These are phyloP conservation scores for Augochlorella aurata DNA, from an alignment of 2,888 invertebrate genomes.

Conservation along the genomic window DNA sequence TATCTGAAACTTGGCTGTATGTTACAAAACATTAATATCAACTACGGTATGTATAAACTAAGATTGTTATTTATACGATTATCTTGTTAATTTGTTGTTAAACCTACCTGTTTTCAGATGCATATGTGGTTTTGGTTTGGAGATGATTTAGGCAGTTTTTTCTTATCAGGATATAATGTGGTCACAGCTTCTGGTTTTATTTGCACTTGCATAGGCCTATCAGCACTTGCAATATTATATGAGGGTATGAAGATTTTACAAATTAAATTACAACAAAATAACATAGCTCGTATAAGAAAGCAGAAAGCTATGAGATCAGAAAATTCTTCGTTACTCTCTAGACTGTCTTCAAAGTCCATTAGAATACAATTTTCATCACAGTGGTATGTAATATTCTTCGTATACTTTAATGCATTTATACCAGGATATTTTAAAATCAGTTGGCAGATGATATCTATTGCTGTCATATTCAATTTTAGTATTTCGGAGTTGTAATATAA, in stretches of 20 bases:
- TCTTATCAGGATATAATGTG: conserved; percentile 86
- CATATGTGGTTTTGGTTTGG: conserved; percentile 88
- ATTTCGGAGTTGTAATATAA: not conserved
- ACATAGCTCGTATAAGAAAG: conserved; percentile 76
- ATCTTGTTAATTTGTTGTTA: not conserved
- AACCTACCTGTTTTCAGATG: conserved; percentile 81
- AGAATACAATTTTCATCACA: conserved; percentile 48
- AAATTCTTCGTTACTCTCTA: conserved; percentile 81
- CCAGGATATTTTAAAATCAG: not conserved
- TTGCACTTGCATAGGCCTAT: conserved; percentile 85
- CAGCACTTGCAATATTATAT: conserved; percentile 85
- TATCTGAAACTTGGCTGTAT: conserved; percentile 32
- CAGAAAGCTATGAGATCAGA: conserved; percentile 80
- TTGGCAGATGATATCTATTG: not conserved
- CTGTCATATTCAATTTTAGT: not conserved
- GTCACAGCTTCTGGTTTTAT: conserved; percentile 82
- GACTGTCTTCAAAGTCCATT: conserved; percentile 65
- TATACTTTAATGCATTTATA: conserved; percentile 4
- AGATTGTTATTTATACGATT: not conserved
- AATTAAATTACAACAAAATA: conserved; percentile 81
- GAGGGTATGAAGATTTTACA: conserved; percentile 84
- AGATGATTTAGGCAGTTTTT: conserved; percentile 85
- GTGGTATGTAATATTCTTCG: conserved; percentile 67
- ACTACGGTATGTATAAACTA: conserved; percentile 39
- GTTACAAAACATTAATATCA: not conserved